Conservation (phyloP, 23 tunicate species). For the Pegea sp. region DNA sequence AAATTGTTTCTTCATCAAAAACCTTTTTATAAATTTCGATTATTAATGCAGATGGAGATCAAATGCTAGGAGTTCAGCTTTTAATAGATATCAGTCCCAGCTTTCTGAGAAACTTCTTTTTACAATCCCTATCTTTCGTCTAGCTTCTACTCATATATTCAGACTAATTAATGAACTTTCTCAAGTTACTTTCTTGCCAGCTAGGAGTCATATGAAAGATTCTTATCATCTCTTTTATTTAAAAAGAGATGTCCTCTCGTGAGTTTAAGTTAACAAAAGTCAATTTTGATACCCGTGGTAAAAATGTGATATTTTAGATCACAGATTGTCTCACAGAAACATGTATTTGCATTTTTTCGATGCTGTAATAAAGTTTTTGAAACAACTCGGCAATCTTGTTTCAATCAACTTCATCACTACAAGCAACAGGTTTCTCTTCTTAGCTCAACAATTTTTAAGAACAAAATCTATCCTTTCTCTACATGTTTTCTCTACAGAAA, state of each 20-base stretch:
- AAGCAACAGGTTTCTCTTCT: constrained; percentile 44
- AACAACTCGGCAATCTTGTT: constrained; percentile 36
- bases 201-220: no score
- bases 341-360: constrained; percentile 11
- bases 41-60: constrained; percentile 22
- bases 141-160: constrained; percentile 55
- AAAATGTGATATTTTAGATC: not conserved
- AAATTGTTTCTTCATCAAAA: no score
- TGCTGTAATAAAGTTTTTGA: constrained; percentile 59
- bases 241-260: no score
- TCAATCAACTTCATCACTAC: constrained; percentile 38
- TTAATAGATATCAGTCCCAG: constrained; percentile 4
- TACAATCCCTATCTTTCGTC: constrained; percentile 54
- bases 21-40: constrained; percentile 1
- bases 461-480: not conserved
- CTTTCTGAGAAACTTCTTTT: constrained; percentile 19
- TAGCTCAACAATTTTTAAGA: not conserved
- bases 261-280: no score
- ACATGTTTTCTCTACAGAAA: not conserved
- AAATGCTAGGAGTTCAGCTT: constrained; percentile 19
- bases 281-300: no score
- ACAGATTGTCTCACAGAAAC: not conserved
- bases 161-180: constrained; percentile 39
- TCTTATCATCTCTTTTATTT: no score
- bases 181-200: constrained; percentile 36